Base-by-base conservation (phyloP, 2,888 invertebrate genomes). In the Habrosyne pyritoides region DNA sequence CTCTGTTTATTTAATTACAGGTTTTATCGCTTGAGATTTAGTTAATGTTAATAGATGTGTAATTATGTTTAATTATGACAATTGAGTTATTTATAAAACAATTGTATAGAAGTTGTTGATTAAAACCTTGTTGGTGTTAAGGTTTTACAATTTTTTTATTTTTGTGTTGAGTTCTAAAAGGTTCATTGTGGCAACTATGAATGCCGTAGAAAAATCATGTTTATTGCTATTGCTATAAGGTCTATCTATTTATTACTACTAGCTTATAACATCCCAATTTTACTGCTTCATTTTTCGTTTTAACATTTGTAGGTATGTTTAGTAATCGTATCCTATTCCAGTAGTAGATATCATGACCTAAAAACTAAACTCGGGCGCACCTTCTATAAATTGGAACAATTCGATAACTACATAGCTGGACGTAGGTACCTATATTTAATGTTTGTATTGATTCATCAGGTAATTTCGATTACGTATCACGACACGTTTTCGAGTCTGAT, bases 1-100 rank as follows among this genome's bases (percentile, higher is more conserved):
- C 59, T 61, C 59, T 63, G 54, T 52, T 52, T 51, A 61, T 47
- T 67, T 61, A 47, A 57, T 51, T 47, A 49, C 55, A 56, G 58
- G 64, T 63, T 63, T 50, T 50, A 28, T 18, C 7, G 4, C 10
- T 50, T 6, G 18, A 18, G 18, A 8, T 14, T 5, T 33, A n/a
- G 12, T 33, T n/a, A 33, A 33, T 42, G 18, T 6, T n/a, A 42
- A n/a, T 18, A 18, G 7, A 24, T 12, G 5, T 36, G 36, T 30
- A 36, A 12, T 36, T 8, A 36, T 36, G 2, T 18, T 42, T 42
- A n/a, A 8, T 14, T 18, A 18, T 42, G 7, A 18, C 18, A 6
- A 42, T 14, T 36, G 36, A n/a, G 14, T 14, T 14, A n/a, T 2
- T 42, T 7, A n/a, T n/a, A n/a, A n/a, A n/a, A n/a, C n/a, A n/a